Percentiles rank a stretch among this genome's conserved stretches.
phyloP scores from a whole-genome alignment of 2,888 invertebrate genomes.

The Heliconius charithonia region DNA sequence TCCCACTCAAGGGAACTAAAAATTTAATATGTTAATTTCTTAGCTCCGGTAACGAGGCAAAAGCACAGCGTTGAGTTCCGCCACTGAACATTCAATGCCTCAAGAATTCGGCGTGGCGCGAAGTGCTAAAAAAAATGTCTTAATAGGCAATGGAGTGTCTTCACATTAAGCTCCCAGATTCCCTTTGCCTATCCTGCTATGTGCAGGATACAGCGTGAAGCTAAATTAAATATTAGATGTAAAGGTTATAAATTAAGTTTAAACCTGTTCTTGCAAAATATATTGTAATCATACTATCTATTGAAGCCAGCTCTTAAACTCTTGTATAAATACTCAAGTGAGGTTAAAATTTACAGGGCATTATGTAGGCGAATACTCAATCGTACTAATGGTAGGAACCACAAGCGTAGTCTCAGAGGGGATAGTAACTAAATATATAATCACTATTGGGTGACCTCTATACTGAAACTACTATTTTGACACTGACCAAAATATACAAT shows the following conservation, averaged over 20 bases:
- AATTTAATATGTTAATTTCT: too few relatives aligned
- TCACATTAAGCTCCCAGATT: too few relatives aligned
- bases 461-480: conserved; percentile 21
- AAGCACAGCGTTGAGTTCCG: too few relatives aligned
- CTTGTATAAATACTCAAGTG: conserved; percentile 8
- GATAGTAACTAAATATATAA: conserved; percentile 78
- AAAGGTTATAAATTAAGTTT: neutral
- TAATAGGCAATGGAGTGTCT: too few relatives aligned
- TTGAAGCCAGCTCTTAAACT: neutral
- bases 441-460: conserved; percentile 25
- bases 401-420: conserved; percentile 74
- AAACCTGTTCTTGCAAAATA: neutral
- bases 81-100: too few relatives aligned
- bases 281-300: neutral
- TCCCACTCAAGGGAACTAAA: too few relatives aligned
- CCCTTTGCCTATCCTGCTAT: too few relatives aligned
- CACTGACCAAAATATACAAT: conserved; percentile 10
- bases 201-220: too few relatives aligned
- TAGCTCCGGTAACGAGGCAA: too few relatives aligned
- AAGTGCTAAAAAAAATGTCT: too few relatives aligned
- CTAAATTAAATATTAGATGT: neutral
- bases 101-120: too few relatives aligned
- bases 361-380: conserved; percentile 63
- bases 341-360: conserved; percentile 9
- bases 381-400: conserved; percentile 79